Conservation (phyloP, 1,140 invertebrate genomes). For the Lanistes nyassanus region DNA sequence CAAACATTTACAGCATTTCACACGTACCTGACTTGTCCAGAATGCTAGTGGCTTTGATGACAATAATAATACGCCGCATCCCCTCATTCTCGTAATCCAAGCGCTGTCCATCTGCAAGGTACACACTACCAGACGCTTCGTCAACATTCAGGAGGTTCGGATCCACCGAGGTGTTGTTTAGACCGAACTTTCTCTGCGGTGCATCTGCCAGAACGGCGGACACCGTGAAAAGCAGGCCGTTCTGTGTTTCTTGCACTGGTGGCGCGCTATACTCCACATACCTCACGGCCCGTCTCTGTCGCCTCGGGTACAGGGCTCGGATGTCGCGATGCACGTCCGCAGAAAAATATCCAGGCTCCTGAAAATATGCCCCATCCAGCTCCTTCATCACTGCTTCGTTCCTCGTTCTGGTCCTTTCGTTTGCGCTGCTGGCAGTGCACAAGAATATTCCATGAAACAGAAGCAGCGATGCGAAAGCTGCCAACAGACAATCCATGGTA, state of each 20-base stretch:
- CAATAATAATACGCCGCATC: slow-evolving; percentile 1
- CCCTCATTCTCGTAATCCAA: slow-evolving; percentile 21
- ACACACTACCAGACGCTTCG: slow-evolving; percentile 7
- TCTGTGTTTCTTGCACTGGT: slow-evolving; percentile 5
- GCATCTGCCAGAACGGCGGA: slow-evolving; percentile 7
- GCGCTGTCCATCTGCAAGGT: slow-evolving; percentile 3
- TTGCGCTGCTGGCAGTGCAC: not conserved
- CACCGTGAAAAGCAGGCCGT: slow-evolving; percentile 16
- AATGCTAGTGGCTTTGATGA: slow-evolving; percentile 7
- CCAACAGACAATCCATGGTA: not conserved
- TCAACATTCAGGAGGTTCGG: slow-evolving; percentile 7
- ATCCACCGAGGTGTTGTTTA: slow-evolving; percentile 7
- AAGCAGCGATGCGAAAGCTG: slow-evolving; percentile 3
- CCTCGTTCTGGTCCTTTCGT: slow-evolving; percentile 4
- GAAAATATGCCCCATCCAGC: slow-evolving; percentile 4
- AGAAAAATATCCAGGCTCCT: slow-evolving; percentile 1
- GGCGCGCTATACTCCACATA: not conserved
- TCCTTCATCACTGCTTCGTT: not conserved
- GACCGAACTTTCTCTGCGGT: not conserved
- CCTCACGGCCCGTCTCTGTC: slow-evolving; percentile 22
- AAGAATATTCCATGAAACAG: slow-evolving; percentile 1
- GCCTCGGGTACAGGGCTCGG: not conserved
- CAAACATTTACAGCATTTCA: no score
- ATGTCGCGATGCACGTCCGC: slow-evolving; percentile 7
- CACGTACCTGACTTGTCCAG: slow-evolving; percentile 1